These are phyloP conservation scores for Nomada hirtipes DNA, from an alignment of 2,888 invertebrate genomes.

Conservation along the genomic window DNA sequence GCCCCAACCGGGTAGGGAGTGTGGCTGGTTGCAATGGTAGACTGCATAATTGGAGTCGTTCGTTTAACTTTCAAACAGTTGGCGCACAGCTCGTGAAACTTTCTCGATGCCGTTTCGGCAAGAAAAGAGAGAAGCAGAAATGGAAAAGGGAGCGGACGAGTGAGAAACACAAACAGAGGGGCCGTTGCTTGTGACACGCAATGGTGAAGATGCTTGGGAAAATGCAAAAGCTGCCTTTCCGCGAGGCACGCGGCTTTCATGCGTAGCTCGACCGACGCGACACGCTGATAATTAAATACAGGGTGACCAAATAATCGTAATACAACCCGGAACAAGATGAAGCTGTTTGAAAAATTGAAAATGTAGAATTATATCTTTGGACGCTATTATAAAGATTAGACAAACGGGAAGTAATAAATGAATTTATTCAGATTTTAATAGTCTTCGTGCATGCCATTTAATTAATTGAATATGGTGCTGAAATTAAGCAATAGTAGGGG, in stretches of 20 bases:
- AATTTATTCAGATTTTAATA: too few relatives aligned
- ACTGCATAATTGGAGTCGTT: constrained; percentile 80
- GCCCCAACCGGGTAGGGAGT: constrained; percentile 53
- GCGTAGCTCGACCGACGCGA: constrained; percentile 13
- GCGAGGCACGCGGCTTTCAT: constrained; percentile 14
- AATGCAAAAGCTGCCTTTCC: constrained; percentile 60
- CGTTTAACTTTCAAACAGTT: constrained; percentile 78
- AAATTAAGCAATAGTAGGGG: too few relatives aligned
- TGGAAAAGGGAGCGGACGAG: constrained; percentile 28
- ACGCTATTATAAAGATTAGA: too few relatives aligned
- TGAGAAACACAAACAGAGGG: constrained; percentile 20
- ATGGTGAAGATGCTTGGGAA: constrained; percentile 47
- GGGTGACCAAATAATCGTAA: too few relatives aligned
- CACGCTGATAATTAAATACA: constrained; percentile 46
- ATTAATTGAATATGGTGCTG: too few relatives aligned
- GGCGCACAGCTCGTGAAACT: constrained; percentile 73
- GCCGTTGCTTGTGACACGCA: constrained; percentile 35
- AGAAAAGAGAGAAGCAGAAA: constrained; percentile 50
- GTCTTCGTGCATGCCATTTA: too few relatives aligned
- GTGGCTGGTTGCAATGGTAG: constrained; percentile 70
- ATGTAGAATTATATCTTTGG: too few relatives aligned
- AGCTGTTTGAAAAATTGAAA: neutral
- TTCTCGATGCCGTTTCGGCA: constrained; percentile 66
- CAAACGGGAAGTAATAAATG: too few relatives aligned
- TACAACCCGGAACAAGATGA: neutral